These are phyloP conservation scores for Silurus aristotelis DNA, from an alignment of 2,797 vertebrate genomes.

Conservation along the genomic window DNA sequence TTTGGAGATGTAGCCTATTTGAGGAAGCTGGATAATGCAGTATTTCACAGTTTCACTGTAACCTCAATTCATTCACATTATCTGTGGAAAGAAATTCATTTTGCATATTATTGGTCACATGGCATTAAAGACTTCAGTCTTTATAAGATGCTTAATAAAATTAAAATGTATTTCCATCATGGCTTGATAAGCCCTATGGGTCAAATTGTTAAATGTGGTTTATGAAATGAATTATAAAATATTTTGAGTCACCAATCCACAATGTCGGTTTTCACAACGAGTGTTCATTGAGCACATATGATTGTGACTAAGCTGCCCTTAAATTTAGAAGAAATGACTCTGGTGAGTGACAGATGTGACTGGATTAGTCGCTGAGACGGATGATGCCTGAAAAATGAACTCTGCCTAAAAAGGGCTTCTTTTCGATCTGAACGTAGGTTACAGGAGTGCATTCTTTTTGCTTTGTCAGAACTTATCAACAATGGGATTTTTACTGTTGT, in stretches of 20 bases:
- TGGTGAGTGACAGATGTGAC: slow-evolving; percentile 1
- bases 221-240: neutral
- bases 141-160: neutral
- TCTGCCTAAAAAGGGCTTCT: neutral
- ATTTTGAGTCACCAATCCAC: neutral
- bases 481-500: slow-evolving; percentile 10
- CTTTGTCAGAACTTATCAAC: neutral
- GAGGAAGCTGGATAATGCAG: neutral
- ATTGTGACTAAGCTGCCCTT: neutral
- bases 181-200: neutral
- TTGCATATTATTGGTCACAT: neutral
- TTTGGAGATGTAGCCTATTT: slow-evolving; percentile 1
- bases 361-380: slow-evolving; percentile 36
- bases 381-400: slow-evolving; percentile 35
- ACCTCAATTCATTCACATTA: neutral
- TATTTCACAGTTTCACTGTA: neutral
- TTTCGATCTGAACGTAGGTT: slow-evolving; percentile 26
- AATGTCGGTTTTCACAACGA: neutral
- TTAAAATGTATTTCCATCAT: neutral
- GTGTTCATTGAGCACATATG: neutral
- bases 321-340: neutral
- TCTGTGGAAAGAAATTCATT: neutral
- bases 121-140: neutral
- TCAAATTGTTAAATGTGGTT: neutral
- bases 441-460: neutral